Evolutionary conservation across 2,888 invertebrate genomes (phyloP).

Genomic region (Drosophila phalerata): DNA sequence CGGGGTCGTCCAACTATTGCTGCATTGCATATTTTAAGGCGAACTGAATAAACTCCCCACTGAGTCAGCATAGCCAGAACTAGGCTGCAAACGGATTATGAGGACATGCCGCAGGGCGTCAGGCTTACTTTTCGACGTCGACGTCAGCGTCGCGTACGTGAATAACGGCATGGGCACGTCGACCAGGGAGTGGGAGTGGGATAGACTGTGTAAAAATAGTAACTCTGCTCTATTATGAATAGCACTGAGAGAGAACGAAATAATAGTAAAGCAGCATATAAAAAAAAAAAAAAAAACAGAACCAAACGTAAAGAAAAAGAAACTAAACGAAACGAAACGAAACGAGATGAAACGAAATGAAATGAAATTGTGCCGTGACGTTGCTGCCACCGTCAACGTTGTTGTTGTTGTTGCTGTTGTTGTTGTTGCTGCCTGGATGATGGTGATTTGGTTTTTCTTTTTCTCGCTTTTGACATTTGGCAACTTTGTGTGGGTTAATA

Average conservation of each 20-base stretch:
- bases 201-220: constrained; percentile 52
- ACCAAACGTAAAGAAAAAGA: constrained; percentile 46
- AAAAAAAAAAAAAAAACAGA: constrained; percentile 43
- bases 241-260: constrained; percentile 44
- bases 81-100: constrained; percentile 80
- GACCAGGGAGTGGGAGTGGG: constrained; percentile 2
- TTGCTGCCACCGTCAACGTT: constrained; percentile 4
- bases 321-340: constrained; percentile 8
- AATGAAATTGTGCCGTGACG: constrained; percentile 69
- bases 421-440: constrained; percentile 46
- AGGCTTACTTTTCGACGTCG: constrained; percentile 73
- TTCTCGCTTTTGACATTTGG: constrained; percentile 46
- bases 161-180: constrained; percentile 69
- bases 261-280: constrained; percentile 42
- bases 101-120: constrained; percentile 78
- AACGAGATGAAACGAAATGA: constrained; percentile 46
- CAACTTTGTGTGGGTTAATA: constrained; percentile 74
- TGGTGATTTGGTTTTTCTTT: constrained; percentile 56
- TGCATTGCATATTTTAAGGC: constrained; percentile 53
- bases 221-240: constrained; percentile 73
- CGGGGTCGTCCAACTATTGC: constrained; percentile 29
- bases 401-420: neutral
- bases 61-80: constrained; percentile 74
- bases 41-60: constrained; percentile 59
- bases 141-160: constrained; percentile 69